Conservation (phyloP, 2,888 invertebrate species). For the Polydrusus pterygomalis region DNA sequence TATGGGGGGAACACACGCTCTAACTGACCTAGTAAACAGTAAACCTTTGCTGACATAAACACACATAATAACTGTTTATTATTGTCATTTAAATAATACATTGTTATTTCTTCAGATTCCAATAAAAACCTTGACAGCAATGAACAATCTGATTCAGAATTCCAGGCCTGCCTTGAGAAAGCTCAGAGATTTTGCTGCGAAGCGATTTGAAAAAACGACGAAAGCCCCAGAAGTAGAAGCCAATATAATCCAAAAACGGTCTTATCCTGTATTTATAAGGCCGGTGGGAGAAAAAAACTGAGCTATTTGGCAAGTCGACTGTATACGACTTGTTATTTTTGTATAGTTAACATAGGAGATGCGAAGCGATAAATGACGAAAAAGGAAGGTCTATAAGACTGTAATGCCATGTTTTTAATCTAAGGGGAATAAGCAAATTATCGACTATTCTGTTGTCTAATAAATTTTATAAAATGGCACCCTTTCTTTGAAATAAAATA, state of each 20-base stretch:
- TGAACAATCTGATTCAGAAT: slow-evolving; percentile 68
- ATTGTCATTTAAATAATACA: too few relatives aligned
- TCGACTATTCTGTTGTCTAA: too few relatives aligned
- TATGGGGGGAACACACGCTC: too few relatives aligned
- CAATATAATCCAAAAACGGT: slow-evolving; percentile 57
- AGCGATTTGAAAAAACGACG: slow-evolving; percentile 58
- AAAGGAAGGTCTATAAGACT: too few relatives aligned
- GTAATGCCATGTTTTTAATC: too few relatives aligned
- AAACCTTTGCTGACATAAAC: too few relatives aligned
- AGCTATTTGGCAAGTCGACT: slow-evolving; percentile 17
- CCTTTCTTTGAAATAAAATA: too few relatives aligned
- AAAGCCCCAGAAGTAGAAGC: slow-evolving; percentile 50
- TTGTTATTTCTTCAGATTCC: slow-evolving; percentile 67
- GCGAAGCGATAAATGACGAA: background rate
- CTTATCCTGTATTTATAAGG: slow-evolving; percentile 57
- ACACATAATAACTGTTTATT: too few relatives aligned
- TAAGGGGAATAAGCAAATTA: too few relatives aligned
- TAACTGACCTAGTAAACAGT: too few relatives aligned
- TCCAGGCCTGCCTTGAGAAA: slow-evolving; percentile 66
- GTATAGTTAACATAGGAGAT: slow-evolving; percentile 22
- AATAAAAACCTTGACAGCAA: slow-evolving; percentile 67
- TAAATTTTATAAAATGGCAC: too few relatives aligned
- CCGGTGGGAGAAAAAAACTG: slow-evolving; percentile 51
- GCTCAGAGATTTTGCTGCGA: slow-evolving; percentile 64
- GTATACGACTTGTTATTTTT: slow-evolving; percentile 34